A percentile compares a stretch with the other conserved stretches of the same genome.
These are phyloP conservation scores for Candidula unifasciata DNA, from an alignment of 2,888 invertebrate species.

Conservation along the genomic window DNA sequence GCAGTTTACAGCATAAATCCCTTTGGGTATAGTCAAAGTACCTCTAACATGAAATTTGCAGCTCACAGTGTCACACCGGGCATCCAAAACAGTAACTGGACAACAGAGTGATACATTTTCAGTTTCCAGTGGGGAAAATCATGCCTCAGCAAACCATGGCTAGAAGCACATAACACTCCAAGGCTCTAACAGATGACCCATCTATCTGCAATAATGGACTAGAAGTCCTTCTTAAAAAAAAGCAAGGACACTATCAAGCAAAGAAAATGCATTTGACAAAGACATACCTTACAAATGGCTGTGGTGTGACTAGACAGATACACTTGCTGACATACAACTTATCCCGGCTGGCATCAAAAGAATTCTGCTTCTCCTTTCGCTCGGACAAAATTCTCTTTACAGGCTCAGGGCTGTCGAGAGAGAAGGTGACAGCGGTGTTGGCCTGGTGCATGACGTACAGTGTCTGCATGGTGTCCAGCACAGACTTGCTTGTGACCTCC, in stretches of 20 bases:
- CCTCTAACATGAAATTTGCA: too few species aligned
- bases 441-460: constrained; percentile 85
- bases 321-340: constrained; percentile 96
- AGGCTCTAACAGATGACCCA: too few species aligned
- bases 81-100: too few species aligned
- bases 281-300: constrained; percentile 83
- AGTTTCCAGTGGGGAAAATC: too few species aligned
- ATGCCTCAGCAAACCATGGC: too few species aligned
- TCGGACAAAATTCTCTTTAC: constrained; percentile 53
- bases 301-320: constrained; percentile 93
- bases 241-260: background rate
- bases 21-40: too few species aligned
- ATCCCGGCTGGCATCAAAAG: constrained; percentile 94
- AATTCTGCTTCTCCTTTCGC: constrained; percentile 59
- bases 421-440: constrained; percentile 56
- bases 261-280: background rate
- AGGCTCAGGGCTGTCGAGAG: constrained; percentile 53
- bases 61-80: too few species aligned
- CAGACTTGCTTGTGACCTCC: constrained; percentile 93
- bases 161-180: too few species aligned
- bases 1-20: too few species aligned
- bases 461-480: constrained; percentile 96
- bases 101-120: too few species aligned
- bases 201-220: too few species aligned
- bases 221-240: too few species aligned